phyloP scores from a whole-genome alignment of 2,888 invertebrate genomes.

The Drosophila nr. perissopoda region DNA sequence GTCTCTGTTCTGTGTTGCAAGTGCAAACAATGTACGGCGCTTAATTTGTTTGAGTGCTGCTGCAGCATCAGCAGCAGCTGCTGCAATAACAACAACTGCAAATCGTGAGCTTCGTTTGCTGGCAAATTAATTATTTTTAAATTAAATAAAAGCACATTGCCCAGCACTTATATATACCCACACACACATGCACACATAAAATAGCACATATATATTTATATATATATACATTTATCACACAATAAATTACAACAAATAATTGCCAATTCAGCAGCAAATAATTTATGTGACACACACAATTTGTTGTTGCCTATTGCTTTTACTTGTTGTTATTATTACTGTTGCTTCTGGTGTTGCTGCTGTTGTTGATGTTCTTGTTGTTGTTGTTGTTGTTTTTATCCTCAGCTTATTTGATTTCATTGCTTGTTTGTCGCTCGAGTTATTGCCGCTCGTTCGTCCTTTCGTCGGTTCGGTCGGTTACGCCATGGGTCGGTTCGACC shows the following conservation, averaged over 20 bases:
- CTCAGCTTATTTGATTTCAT: constrained; percentile 66
- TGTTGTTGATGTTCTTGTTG: constrained; percentile 20
- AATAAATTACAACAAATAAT: constrained; percentile 74
- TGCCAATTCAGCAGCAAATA: constrained; percentile 75
- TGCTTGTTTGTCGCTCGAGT: constrained; percentile 73
- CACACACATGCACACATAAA: not conserved
- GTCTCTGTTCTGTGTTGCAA: constrained; percentile 21
- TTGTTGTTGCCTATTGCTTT: constrained; percentile 51
- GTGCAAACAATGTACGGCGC: constrained; percentile 49
- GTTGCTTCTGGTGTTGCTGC: constrained; percentile 10
- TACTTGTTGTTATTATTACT: constrained; percentile 18
- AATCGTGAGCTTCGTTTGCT: constrained; percentile 35
- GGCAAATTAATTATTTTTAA: constrained; percentile 66
- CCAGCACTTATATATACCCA: constrained; percentile 30
- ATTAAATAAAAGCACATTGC: constrained; percentile 60
- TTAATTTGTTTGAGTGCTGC: constrained; percentile 65
- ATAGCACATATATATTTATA: not conserved
- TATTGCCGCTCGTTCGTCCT: constrained; percentile 36
- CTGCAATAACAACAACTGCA: constrained; percentile 17
- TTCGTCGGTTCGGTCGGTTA: constrained; percentile 30
- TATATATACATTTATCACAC: constrained; percentile 52
- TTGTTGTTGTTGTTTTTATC: constrained; percentile 32
- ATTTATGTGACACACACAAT: constrained; percentile 68
- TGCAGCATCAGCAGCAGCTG: constrained; percentile 14
- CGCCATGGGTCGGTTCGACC: constrained; percentile 49